Base-by-base conservation (phyloP, 1,140 invertebrate species). In the Caenorhabditis tropicalis region DNA sequence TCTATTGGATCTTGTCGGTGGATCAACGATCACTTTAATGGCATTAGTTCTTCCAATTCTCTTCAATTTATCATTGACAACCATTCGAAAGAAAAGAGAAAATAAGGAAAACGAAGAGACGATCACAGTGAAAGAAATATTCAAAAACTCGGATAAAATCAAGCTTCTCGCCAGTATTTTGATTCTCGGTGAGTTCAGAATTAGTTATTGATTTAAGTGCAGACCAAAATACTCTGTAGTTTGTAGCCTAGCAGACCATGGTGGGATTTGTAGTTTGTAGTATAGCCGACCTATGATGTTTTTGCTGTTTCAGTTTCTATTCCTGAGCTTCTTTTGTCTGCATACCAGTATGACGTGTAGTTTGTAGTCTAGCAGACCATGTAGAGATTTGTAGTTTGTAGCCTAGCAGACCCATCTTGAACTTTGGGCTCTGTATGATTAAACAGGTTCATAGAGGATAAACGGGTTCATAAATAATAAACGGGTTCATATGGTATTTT, bases 1-100 rank as follows among this genome's bases (percentile, higher is more conserved):
- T 49, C 89, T 92, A 60, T 83, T 92, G 43, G 89, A 90, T 21
- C 88, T 92, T 16, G 89, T 92, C 29, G 91, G 91, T 33, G 90
- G 91, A 0, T 91, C 91, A 0, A 91, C 91, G 51, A 90, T 88
- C 9, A 90, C 91, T 0, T 65, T 91, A 12, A 84, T 90, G 58
- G 89, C 88, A 9, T 89, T 91, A 56, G 86, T 92, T 19, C 87
- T 89, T 24, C 91, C 91, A 19, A 46, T 49, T 36, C 24, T 87
- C 1, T 87, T 87, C 81, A 85, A 87, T 48, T 79, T 87, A 16
- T 82, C 43, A 9, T 49, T 88, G 39, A 86, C 56, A 16, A 81
- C 86, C 24, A 56, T 31, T 39, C 19, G 33, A 2, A 79, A 74
- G 10, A 85, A 82, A 36, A 58, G 15, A 43, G 39, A 51, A 58